These are phyloP conservation scores for Rhaphigaster nebulosa DNA, from an alignment of 2,888 invertebrate species.

Conservation along the genomic window DNA sequence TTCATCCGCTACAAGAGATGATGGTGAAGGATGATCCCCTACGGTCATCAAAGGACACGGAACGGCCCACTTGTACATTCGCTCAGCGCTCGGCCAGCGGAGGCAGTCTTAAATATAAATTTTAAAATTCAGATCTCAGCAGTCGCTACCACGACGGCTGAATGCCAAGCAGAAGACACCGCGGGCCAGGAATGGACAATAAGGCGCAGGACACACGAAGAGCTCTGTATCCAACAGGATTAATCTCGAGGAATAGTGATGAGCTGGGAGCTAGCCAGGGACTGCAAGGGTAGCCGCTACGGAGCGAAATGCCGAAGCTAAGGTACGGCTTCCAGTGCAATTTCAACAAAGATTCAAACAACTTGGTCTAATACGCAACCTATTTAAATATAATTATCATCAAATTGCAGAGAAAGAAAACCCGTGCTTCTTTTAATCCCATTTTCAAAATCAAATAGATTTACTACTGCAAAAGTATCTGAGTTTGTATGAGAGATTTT, in stretches of 20 bases:
- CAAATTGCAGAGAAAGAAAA: too few relatives aligned
- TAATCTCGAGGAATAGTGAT: conserved; percentile 52
- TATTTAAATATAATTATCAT: too few relatives aligned
- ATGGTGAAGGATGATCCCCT: conserved; percentile 26
- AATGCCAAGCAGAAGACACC: conserved; percentile 36
- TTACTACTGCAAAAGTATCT: too few relatives aligned
- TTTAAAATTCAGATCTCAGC: conserved; percentile 44
- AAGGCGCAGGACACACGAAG: conserved; percentile 37
- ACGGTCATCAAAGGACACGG: conserved; percentile 33
- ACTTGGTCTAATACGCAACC: neutral
- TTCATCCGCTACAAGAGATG: neutral
- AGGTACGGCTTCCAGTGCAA: neutral
- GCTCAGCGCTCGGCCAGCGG: conserved; percentile 1
- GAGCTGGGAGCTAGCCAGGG: conserved; percentile 52
- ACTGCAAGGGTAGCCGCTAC: neutral
- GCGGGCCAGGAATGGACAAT: conserved; percentile 25
- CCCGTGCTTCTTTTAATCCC: too few relatives aligned
- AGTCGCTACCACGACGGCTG: neutral
- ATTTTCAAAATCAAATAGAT: too few relatives aligned
- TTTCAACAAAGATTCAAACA: neutral
- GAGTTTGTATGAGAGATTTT: too few relatives aligned
- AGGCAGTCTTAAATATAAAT: conserved; percentile 48
- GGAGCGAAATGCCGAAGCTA: neutral
- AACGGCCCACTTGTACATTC: conserved; percentile 49
- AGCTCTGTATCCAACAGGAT: conserved; percentile 42